Evolutionary conservation across 2,113 vertebrate species (phyloP), one percentile per base, ranked within the genome.

Genomic region (Amphilophus citrinellus): DNA sequence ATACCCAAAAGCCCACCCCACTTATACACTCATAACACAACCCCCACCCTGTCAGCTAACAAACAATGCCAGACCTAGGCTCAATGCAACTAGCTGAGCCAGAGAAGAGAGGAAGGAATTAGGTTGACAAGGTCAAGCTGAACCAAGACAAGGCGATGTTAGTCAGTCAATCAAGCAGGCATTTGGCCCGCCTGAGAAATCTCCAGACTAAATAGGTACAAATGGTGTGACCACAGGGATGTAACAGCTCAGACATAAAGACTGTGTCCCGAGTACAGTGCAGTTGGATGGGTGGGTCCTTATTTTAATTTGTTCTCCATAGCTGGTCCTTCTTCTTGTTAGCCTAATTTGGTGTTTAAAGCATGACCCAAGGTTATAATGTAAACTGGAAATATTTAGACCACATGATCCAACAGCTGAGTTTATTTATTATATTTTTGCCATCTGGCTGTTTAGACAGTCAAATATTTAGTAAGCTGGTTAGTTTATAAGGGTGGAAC

Each of bases 51-150:
- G 78, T 82, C 89, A 84, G 86, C 84, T 24, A 42, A 80, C 91
- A 92, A 94, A 95, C 94, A 95, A 94, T 94, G 90, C 83, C 88
- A 93, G 91, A 88, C 91, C 80, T 58, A 39, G 89, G 85, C 91
- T 90, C 79, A 80, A 83, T 87, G 79, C 83, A 88, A 84, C 90
- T 84, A 79, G 87, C 93, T 86, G 92, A 88, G 81, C 76, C 50
- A 27, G 77, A 87, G 85, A 83, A 61, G 80, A 84, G 82, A 85
- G 59, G 87, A 91, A 90, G 91, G 83, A 88, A 88, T 88, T 89
- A 88, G 87, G 91, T 92, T 90, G 87, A 90, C 90, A 87, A 90
- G 94, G 91, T 93, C 88, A 91, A 87, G 82, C 90, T 93, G 84
- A 89, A 87, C 78, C 87, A 85, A 87, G 88, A 90, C 87, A 30